Conservation (phyloP, 23 tunicate species). For the Botrylloides violaceus region DNA sequence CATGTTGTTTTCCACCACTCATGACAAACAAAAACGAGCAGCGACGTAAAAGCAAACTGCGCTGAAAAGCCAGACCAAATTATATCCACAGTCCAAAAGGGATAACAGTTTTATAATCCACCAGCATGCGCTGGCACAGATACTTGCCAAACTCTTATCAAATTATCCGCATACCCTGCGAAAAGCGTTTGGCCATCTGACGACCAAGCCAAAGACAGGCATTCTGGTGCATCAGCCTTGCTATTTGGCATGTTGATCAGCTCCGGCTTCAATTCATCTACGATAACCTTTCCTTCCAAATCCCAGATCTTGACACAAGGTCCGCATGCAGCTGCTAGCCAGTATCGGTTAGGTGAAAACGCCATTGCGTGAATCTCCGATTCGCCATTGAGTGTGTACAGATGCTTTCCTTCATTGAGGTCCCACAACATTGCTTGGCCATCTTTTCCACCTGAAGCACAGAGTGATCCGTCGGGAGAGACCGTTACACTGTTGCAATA, state of each 20-base stretch:
- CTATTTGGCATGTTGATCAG: constrained; percentile 72
- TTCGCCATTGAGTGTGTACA: constrained; percentile 94
- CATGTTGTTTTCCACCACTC: not conserved
- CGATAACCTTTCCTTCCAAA: constrained; percentile 89
- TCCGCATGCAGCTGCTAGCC: constrained; percentile 99
- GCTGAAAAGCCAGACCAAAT: not conserved
- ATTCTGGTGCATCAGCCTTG: constrained; percentile 90
- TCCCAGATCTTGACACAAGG: constrained; percentile 99
- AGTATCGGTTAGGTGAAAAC: constrained; percentile 98
- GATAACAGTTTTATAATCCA: not conserved
- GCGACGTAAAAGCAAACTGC: not conserved
- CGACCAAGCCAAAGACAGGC: constrained; percentile 94
- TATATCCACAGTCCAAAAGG: not conserved
- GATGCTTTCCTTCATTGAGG: constrained; percentile 91
- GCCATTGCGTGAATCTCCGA: constrained; percentile 93
- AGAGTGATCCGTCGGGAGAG: constrained; percentile 97
- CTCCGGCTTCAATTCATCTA: constrained; percentile 97
- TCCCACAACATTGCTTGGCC: constrained; percentile 99
- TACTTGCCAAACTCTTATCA: constrained; percentile 96
- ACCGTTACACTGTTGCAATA: constrained; percentile 92
- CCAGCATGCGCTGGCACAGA: constrained; percentile 63
- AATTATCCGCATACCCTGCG: constrained; percentile 93
- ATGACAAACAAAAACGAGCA: not conserved
- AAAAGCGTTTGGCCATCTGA: constrained; percentile 98
- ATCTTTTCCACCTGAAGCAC: constrained; percentile 99